Percentiles rank a stretch among this genome's conserved stretches.
Evolutionary conservation across 2,113 vertebrate species (phyloP).

Genomic region (Lonchura striata): DNA sequence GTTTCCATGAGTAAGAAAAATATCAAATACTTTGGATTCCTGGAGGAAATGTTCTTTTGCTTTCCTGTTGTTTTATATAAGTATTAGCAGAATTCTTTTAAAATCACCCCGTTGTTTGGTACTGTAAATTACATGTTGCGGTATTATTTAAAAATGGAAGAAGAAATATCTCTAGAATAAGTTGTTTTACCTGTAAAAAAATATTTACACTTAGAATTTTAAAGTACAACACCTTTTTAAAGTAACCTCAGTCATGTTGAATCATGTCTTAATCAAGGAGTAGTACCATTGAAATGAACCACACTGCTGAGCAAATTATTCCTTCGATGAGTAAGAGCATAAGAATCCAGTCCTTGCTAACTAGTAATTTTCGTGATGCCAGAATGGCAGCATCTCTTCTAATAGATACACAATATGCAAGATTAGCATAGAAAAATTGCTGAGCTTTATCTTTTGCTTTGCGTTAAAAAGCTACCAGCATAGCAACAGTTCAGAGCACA

Average conservation of each 20-base stretch:
- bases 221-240: neutral
- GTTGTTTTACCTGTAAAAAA: neutral
- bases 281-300: neutral
- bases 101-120: slow-evolving; percentile 20
- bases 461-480: neutral
- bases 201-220: neutral
- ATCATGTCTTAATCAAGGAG: slow-evolving; percentile 27
- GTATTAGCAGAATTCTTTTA: slow-evolving; percentile 15
- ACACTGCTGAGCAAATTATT: slow-evolving; percentile 11
- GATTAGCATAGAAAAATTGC: slow-evolving; percentile 9
- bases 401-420: neutral
- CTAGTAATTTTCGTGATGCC: slow-evolving; percentile 2
- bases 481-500: slow-evolving; percentile 2
- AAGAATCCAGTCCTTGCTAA: slow-evolving; percentile 8
- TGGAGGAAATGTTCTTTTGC: slow-evolving; percentile 56
- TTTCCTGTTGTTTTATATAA: slow-evolving; percentile 52
- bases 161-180: neutral
- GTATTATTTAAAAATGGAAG: slow-evolving; percentile 9
- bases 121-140: neutral
- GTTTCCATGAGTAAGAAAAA: slow-evolving; percentile 62
- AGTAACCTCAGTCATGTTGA: slow-evolving; percentile 1
- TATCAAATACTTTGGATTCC: slow-evolving; percentile 55
- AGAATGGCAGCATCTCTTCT: neutral
- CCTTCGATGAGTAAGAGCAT: neutral
- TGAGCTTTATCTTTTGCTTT: slow-evolving; percentile 13